Evolutionary conservation across 2,888 invertebrate species (phyloP).

Genomic region (Myathropa florea): DNA sequence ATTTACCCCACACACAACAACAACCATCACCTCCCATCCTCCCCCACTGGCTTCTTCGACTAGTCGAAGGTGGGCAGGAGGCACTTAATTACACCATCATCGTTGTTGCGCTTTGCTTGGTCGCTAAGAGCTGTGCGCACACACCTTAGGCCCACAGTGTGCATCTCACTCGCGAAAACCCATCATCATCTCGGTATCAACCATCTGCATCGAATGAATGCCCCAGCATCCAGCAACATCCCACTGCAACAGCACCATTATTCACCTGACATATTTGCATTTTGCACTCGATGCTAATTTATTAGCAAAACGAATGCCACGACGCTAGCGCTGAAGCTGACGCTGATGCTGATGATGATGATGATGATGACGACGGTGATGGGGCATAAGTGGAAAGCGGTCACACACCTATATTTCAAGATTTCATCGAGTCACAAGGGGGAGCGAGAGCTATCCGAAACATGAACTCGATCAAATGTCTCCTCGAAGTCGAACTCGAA

Average conservation of each 20-base stretch:
- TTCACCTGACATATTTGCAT: constrained; percentile 70
- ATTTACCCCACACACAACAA: constrained; percentile 49
- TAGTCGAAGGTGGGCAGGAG: constrained; percentile 38
- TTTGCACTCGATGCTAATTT: constrained; percentile 68
- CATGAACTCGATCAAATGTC: constrained; percentile 37
- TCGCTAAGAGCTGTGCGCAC: constrained; percentile 17
- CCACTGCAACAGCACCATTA: constrained; percentile 51
- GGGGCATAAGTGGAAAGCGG: constrained; percentile 56
- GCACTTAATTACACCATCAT: constrained; percentile 64
- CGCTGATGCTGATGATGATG: background rate
- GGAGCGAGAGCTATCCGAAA: background rate
- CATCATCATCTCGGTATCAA: constrained; percentile 59
- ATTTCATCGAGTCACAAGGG: background rate
- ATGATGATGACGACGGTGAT: constrained; percentile 22
- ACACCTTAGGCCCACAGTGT: constrained; percentile 53
- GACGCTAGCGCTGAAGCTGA: constrained; percentile 1
- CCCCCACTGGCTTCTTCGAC: background rate
- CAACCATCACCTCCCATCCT: background rate
- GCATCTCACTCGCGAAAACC: constrained; percentile 40
- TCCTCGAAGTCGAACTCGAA: background rate
- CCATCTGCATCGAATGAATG: constrained; percentile 54
- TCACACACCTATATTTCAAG: constrained; percentile 55
- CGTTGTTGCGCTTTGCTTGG: constrained; percentile 10
- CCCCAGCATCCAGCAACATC: constrained; percentile 38
- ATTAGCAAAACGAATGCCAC: constrained; percentile 56